Evolutionary conservation across 2,797 vertebrate species (phyloP), one percentile per base, ranked within the genome.

Genomic region (Lates japonicus): DNA sequence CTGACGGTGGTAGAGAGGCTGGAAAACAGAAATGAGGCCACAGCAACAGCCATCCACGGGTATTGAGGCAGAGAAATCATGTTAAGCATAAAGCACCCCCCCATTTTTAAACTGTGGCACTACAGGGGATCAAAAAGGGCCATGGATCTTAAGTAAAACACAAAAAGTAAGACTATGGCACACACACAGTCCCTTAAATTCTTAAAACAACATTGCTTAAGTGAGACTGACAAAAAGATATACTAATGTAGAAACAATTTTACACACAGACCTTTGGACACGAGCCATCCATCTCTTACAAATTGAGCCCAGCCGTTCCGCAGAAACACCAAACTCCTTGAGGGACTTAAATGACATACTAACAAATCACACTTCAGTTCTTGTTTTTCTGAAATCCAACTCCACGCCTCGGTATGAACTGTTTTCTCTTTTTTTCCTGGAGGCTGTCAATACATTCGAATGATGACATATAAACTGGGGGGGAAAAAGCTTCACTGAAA

Each of bases 231-330:
- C 48, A 74, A 10, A 60, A 44, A 71, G 12, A 76, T 10, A 46
- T 19, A 72, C 33, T 58, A 33, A 69, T 59, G 35, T 39, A 62
- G 31, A 65, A 76, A 75, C 55, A 78, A 64, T 77, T 79, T 70
- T 67, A 66, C 33, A 88, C 71, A 93, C 93, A 91, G 79, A 95
- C 94, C 94, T 95, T 87, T 95, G 94, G 72, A 94, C 93, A 10
- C 93, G 93, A 90, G 93, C 84, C 91, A 95, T 93, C 94, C 93
- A 95, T 94, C 93, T 90, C 78, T 94, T 95, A 91, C 92, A 95
- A 79, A 95, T 88, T 57, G 94, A 92, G 87, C 93, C 93, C 70
- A 95, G 88, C 11, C 93, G 88, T 85, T 95, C 94, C 6, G 93
- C 93, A 78, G 93, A 95, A 87, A 94, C 90, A 52, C 93, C 93